Conservation (phyloP, 2,113 vertebrate species). For the Halichoeres trimaculatus region DNA sequence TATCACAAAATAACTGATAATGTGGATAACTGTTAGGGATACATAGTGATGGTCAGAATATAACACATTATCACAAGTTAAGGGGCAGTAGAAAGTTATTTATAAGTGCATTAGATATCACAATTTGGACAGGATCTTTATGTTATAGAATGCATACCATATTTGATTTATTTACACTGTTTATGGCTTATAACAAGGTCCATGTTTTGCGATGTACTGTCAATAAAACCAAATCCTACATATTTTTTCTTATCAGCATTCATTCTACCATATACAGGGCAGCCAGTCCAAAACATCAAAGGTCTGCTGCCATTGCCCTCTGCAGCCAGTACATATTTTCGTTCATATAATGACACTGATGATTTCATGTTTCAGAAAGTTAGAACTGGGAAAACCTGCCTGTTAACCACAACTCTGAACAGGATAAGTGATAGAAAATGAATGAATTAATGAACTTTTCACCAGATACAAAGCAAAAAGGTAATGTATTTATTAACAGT, state of each 20-base stretch:
- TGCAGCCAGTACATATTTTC: not conserved
- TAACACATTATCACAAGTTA: not conserved
- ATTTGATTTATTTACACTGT: not conserved
- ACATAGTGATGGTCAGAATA: conserved; percentile 7
- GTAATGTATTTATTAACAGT: too few species aligned
- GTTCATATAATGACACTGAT: not conserved
- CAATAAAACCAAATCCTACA: not conserved
- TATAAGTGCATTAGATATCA: not conserved
- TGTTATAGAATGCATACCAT: not conserved
- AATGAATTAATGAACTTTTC: too few species aligned
- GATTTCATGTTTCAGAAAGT: not conserved
- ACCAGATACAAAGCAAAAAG: too few species aligned
- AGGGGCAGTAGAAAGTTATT: not conserved
- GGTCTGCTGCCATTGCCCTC: not conserved
- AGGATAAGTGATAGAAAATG: not conserved
- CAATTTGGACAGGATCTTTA: not conserved
- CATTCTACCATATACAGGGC: not conserved
- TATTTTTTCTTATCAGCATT: conserved; percentile 15
- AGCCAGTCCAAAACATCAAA: not conserved
- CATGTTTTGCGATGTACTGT: not conserved
- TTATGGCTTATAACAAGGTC: not conserved
- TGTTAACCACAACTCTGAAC: not conserved
- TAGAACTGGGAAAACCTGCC: not conserved
- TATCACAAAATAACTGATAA: conserved; percentile 30
- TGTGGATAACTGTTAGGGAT: conserved; percentile 7